Percentiles rank a stretch among this genome's conserved stretches.
These are phyloP conservation scores for Ophioninae sp. DNA, from an alignment of 2,888 invertebrate genomes.

Conservation along the genomic window DNA sequence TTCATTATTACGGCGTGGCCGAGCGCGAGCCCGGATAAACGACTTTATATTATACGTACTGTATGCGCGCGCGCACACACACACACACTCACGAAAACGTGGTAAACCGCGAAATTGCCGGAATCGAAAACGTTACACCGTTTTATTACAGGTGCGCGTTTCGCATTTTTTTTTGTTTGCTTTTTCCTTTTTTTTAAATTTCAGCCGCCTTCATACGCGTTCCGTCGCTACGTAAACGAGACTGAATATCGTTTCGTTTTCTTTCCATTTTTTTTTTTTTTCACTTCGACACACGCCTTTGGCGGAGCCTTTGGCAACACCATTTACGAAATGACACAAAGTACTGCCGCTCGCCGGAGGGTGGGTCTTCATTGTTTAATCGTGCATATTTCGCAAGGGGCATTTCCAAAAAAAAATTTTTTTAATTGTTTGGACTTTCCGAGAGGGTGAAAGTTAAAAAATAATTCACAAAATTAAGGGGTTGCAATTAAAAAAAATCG, in stretches of 20 bases:
- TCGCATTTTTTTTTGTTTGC: conserved; percentile 18
- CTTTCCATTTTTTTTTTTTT: conserved; percentile 31
- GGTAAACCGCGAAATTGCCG: conserved; percentile 43
- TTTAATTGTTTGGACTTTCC: too few species aligned
- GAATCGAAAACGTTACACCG: conserved; percentile 49
- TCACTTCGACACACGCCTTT: conserved; percentile 5
- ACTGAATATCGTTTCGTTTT: conserved; percentile 22
- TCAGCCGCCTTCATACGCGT: conserved; percentile 3
- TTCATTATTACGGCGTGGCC: conserved; percentile 56
- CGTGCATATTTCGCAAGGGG: not conserved
- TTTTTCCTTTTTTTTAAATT: conserved; percentile 8
- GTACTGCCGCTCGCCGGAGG: conserved; percentile 35
- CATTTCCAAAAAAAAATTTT: not conserved
- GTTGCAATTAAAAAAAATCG: too few species aligned
- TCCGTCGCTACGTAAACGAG: conserved; percentile 26
- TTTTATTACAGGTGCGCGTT: conserved; percentile 53
- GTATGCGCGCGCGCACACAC: too few species aligned
- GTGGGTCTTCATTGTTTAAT: not conserved
- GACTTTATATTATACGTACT: conserved; percentile 49
- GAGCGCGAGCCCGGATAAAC: conserved; percentile 26
- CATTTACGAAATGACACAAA: conserved; percentile 35
- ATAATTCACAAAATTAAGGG: too few species aligned
- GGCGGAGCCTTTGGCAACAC: conserved; percentile 16
- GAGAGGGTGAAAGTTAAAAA: too few species aligned
- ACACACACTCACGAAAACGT: not conserved